These are phyloP conservation scores for Odontocolon sp. DNA, from an alignment of 2,888 invertebrate species.

Conservation along the genomic window DNA sequence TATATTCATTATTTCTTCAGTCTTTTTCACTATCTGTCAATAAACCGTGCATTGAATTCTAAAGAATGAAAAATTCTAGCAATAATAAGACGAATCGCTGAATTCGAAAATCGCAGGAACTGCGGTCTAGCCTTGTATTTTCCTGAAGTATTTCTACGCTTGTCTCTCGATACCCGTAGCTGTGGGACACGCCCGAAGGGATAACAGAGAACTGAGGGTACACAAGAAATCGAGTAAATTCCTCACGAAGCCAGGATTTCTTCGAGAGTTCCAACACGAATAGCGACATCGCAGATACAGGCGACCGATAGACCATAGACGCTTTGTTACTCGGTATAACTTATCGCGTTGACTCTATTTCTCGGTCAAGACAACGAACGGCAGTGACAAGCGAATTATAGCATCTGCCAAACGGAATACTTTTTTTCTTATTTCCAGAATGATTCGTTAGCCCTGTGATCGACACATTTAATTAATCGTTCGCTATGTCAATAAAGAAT, in stretches of 20 bases:
- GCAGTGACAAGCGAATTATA: neutral
- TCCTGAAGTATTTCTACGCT: neutral
- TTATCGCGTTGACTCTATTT: neutral
- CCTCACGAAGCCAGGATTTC: neutral
- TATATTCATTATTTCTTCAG: neutral
- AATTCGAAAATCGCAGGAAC: neutral
- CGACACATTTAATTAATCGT: no score
- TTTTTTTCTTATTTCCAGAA: conserved; percentile 17
- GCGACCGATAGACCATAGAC: conserved; percentile 10
- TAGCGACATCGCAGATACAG: conserved; percentile 22
- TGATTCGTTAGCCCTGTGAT: neutral
- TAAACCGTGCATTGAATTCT: neutral
- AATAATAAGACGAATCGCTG: neutral
- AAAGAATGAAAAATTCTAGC: neutral
- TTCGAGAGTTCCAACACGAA: neutral
- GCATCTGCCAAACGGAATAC: neutral
- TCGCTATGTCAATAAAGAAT: neutral
- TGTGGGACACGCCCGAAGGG: conserved; percentile 11
- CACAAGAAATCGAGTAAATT: conserved; percentile 12
- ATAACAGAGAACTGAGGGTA: neutral
- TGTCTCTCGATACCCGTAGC: neutral
- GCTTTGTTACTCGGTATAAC: conserved; percentile 40
- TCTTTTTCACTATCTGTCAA: neutral
- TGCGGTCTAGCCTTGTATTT: neutral
- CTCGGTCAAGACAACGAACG: neutral